phyloP scores from a whole-genome alignment of 2,888 invertebrate species.

The Serrognathus titanus region DNA sequence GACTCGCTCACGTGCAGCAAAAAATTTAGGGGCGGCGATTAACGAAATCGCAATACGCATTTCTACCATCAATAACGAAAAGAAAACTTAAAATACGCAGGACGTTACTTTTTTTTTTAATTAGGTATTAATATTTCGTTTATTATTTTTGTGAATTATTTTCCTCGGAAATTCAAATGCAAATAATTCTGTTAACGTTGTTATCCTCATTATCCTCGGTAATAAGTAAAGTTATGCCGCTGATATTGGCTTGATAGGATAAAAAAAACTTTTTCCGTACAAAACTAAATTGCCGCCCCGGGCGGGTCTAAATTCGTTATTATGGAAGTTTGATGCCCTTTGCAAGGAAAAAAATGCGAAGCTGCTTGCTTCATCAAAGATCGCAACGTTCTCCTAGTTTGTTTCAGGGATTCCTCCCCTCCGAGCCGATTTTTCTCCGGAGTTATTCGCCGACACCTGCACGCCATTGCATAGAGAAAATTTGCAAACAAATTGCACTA shows the following conservation, averaged over 20 bases:
- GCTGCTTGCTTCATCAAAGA: conserved; percentile 2
- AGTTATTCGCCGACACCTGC: conserved; percentile 21
- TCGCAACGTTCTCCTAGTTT: not conserved
- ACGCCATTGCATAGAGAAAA: conserved; percentile 11
- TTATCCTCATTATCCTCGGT: conserved; percentile 2
- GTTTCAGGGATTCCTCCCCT: not conserved
- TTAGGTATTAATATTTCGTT: too few species aligned
- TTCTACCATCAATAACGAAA: too few species aligned
- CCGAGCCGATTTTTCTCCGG: conserved; percentile 3
- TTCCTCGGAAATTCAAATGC: not conserved
- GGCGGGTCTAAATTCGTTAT: conserved; percentile 24
- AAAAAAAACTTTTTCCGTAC: conserved; percentile 18
- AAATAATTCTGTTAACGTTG: not conserved
- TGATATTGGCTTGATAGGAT: conserved; percentile 25
- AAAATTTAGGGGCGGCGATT: too few species aligned
- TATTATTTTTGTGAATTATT: too few species aligned
- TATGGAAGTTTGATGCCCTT: conserved; percentile 24
- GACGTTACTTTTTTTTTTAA: too few species aligned
- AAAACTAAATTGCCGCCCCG: conserved; percentile 25
- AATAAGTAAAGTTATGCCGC: conserved; percentile 24
- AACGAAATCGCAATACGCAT: too few species aligned
- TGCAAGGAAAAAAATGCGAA: conserved; percentile 17
- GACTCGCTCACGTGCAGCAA: not conserved
- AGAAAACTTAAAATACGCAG: too few species aligned
- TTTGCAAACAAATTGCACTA: conserved; percentile 25